A percentile compares a stretch with the other conserved stretches of the same genome.
phyloP scores from a whole-genome alignment of 2,113 vertebrate species.

The Daphoenositta chrysoptera region DNA sequence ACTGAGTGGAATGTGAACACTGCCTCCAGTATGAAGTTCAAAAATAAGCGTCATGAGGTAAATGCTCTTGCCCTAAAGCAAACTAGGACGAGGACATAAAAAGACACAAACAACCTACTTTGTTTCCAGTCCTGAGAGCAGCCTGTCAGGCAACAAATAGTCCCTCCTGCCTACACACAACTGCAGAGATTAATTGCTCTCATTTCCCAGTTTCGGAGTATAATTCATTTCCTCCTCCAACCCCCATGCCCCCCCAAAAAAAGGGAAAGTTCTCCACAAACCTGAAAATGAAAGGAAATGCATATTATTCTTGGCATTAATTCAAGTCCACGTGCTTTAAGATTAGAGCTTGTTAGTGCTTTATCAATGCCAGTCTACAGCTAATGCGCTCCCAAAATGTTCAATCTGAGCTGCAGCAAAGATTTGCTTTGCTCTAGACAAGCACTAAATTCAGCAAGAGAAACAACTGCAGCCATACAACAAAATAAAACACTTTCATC shows the following conservation, averaged over 20 bases:
- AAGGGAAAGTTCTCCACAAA: neutral
- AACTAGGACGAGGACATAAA: slow-evolving; percentile 62
- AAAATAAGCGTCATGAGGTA: slow-evolving; percentile 64
- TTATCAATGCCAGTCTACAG: neutral
- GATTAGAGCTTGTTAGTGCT: neutral
- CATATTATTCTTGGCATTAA: neutral
- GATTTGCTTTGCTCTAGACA: neutral
- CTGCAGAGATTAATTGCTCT: slow-evolving; percentile 49
- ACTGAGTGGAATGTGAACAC: slow-evolving; percentile 57
- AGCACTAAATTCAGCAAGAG: neutral
- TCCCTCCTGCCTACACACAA: slow-evolving; percentile 28
- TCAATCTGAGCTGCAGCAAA: neutral
- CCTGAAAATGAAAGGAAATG: neutral
- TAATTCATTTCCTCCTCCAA: neutral
- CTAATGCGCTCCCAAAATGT: neutral
- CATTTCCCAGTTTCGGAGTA: neutral
- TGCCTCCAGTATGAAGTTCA: slow-evolving; percentile 60
- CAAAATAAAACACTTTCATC: neutral
- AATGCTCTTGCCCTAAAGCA: slow-evolving; percentile 64
- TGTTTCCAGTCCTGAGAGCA: slow-evolving; percentile 37
- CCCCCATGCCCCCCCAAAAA: neutral
- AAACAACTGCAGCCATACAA: neutral
- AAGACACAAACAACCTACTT: slow-evolving; percentile 59
- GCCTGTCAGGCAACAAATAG: slow-evolving; percentile 52
- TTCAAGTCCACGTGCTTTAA: neutral